Conservation (phyloP, 2,113 vertebrate species). For the Beaufortia kweichowensis region DNA sequence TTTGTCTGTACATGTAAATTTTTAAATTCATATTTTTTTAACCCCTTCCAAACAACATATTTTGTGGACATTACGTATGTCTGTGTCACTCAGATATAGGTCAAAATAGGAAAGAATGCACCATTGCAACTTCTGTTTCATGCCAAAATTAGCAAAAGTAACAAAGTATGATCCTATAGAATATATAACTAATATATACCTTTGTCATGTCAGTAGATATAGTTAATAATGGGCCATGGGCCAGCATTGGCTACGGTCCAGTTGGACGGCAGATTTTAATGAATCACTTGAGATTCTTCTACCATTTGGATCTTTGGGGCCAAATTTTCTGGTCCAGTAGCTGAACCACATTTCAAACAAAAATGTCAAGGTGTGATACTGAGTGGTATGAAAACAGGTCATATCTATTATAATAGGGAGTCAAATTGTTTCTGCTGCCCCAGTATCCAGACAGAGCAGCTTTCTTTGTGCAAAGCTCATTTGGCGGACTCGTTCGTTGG, state of each 20-base stretch:
- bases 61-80: too few species aligned
- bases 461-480: constrained; percentile 51
- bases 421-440: constrained; percentile 29
- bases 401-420: constrained; percentile 49
- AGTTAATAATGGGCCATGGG: background rate
- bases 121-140: too few species aligned
- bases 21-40: too few species aligned
- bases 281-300: constrained; percentile 47
- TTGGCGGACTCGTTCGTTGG: constrained; percentile 39
- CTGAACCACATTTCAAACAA: constrained; percentile 45
- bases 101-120: too few species aligned
- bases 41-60: too few species aligned
- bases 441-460: constrained; percentile 37
- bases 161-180: too few species aligned
- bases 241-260: constrained; percentile 29
- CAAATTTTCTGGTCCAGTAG: constrained; percentile 47
- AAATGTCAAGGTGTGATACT: constrained; percentile 48
- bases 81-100: too few species aligned
- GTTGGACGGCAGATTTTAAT: constrained; percentile 9
- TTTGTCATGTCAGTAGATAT: too few species aligned
- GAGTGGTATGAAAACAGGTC: constrained; percentile 52
- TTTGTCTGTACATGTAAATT: too few species aligned
- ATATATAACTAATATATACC: too few species aligned
- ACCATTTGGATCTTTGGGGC: constrained; percentile 40
- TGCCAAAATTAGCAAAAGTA: too few species aligned